Conservation (phyloP, 2,113 vertebrate genomes). For the Daphoenositta chrysoptera region DNA sequence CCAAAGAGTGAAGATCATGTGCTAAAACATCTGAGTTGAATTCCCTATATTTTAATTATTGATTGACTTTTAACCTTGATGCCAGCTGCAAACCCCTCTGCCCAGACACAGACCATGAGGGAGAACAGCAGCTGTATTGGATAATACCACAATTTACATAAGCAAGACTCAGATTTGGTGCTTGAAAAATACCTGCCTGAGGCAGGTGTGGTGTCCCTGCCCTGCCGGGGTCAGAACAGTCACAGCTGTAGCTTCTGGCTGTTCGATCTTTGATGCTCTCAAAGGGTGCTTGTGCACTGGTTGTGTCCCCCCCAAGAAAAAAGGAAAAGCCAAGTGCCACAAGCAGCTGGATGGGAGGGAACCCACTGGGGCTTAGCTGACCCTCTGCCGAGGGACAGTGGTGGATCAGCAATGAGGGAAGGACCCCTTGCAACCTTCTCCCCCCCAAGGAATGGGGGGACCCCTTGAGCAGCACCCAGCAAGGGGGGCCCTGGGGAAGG, state of each 20-base stretch:
- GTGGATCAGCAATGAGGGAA: not conserved
- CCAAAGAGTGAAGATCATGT: not conserved
- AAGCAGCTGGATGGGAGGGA: not conserved
- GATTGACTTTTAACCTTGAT: not conserved
- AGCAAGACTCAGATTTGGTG: too few species aligned
- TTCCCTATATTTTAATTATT: not conserved
- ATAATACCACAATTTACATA: not conserved
- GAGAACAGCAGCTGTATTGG: not conserved
- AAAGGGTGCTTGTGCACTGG: not conserved
- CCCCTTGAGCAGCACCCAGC: not conserved
- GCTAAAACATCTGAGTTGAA: not conserved
- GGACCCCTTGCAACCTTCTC: not conserved
- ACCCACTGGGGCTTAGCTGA: not conserved
- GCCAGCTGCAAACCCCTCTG: not conserved
- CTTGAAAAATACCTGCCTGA: not conserved
- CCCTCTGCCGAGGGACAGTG: rapidly evolving
- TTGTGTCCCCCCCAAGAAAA: rapidly evolving
- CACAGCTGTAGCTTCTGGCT: not conserved
- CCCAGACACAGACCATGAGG: rapidly evolving
- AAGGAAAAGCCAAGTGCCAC: not conserved
- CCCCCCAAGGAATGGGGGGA: not conserved
- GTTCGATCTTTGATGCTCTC: not conserved
- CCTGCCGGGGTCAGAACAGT: not conserved
- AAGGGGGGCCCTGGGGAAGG: not conserved
- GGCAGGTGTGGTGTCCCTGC: not conserved